These are phyloP conservation scores for Apodemus speciosus DNA, from an alignment of 2,113 vertebrate species.

Conservation along the genomic window DNA sequence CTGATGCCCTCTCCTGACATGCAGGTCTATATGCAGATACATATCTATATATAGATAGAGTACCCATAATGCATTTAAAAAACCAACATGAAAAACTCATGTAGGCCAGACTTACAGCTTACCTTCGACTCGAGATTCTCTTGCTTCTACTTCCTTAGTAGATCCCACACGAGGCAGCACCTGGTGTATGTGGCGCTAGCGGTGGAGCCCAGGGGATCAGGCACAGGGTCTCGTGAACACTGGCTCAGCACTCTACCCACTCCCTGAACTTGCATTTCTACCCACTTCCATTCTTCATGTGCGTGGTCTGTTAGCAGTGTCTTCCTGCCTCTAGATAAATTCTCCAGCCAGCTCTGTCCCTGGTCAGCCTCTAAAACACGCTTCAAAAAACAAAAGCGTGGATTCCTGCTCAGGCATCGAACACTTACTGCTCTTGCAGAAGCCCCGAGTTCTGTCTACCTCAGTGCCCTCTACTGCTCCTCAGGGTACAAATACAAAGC, in stretches of 20 bases:
- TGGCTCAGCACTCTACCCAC: neutral
- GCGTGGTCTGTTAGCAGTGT: neutral
- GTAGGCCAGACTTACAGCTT: neutral
- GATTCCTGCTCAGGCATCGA: neutral
- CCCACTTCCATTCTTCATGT: neutral
- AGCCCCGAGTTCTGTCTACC: neutral
- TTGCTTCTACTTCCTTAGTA: neutral
- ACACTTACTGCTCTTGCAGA: neutral
- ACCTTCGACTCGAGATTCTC: neutral
- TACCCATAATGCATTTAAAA: too few species aligned
- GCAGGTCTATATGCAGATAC: too few species aligned
- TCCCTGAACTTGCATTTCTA: neutral
- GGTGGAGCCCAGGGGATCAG: neutral
- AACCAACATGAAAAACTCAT: too few species aligned
- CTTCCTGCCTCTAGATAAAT: neutral
- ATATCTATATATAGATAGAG: too few species aligned
- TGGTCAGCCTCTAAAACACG: neutral
- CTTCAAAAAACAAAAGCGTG: neutral
- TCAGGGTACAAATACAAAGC: neutral
- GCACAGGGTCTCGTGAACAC: too few species aligned
- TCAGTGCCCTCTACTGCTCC: neutral
- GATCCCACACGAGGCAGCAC: fast-evolving
- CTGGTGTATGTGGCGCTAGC: neutral
- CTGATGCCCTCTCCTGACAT: too few species aligned
- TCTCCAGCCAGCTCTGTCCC: neutral